Evolutionary conservation across 2,888 invertebrate genomes (phyloP).

Genomic region (Alloscopus bannaensis): DNA sequence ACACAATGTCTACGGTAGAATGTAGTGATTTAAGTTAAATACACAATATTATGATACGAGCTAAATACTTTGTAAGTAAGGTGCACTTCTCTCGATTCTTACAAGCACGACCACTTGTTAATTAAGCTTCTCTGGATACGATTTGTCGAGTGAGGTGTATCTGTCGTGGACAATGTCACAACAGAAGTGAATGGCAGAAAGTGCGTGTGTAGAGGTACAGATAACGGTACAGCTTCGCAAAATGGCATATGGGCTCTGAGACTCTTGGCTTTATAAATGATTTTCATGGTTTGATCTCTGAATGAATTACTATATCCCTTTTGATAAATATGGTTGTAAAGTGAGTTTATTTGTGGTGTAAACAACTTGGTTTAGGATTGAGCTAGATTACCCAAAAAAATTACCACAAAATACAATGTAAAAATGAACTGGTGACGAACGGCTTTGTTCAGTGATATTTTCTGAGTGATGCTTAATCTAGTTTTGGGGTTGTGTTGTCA

Average conservation of each 20-base stretch:
- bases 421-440: conserved; percentile 18
- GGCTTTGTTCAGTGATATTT: conserved; percentile 39
- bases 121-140: no score
- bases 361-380: background rate
- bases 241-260: conserved; percentile 38
- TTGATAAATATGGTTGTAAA: conserved; percentile 4
- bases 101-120: no score
- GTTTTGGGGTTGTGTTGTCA: background rate
- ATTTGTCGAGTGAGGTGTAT: background rate
- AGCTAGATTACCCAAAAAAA: conserved; percentile 51
- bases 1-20: no score
- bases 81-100: no score
- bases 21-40: no score
- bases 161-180: background rate
- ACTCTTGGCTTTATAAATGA: conserved; percentile 22
- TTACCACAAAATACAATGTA: conserved; percentile 1
- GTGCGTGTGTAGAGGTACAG: no score
- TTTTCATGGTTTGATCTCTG: conserved; percentile 52
- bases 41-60: no score
- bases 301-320: conserved; percentile 34
- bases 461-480: conserved; percentile 34
- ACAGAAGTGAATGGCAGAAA: background rate
- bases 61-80: no score
- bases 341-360: background rate
- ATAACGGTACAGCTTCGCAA: background rate